A percentile compares a stretch with the other conserved stretches of the same genome.
These are phyloP conservation scores for Chrysotoxum bicinctum DNA, from an alignment of 2,888 invertebrate genomes.

Conservation along the genomic window DNA sequence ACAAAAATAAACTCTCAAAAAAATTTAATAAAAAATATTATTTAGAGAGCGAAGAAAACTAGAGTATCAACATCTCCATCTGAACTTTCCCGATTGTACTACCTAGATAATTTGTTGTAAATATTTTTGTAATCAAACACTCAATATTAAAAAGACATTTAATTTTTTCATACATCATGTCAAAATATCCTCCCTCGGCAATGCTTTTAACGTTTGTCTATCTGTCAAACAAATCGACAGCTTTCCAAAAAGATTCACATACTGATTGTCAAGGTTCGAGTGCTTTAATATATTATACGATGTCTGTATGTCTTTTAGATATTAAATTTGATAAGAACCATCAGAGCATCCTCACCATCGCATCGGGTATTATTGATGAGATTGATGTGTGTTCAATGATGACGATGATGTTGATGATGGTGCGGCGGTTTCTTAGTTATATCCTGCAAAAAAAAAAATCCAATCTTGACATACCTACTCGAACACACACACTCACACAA, in stretches of 20 bases:
- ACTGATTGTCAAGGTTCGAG: slow-evolving; percentile 20
- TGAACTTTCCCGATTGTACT: background rate
- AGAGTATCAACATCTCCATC: no score
- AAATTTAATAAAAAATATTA: no score
- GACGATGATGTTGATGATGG: slow-evolving; percentile 30
- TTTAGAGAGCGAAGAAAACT: no score
- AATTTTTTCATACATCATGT: slow-evolving; percentile 1
- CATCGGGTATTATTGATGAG: slow-evolving; percentile 53
- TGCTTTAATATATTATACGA: background rate
- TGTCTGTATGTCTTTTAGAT: slow-evolving; percentile 25
- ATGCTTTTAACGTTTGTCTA: slow-evolving; percentile 25
- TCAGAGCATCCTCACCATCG: slow-evolving; percentile 34
- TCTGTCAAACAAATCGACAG: slow-evolving; percentile 31
- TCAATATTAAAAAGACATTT: background rate
- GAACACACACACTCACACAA: background rate
- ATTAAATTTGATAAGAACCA: slow-evolving; percentile 63
- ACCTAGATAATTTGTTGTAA: background rate
- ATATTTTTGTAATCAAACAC: background rate
- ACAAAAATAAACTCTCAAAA: no score
- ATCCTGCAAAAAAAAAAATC: background rate
- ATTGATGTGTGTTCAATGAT: slow-evolving; percentile 38
- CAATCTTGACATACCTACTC: background rate
- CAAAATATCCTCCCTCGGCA: slow-evolving; percentile 5
- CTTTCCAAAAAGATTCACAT: slow-evolving; percentile 26
- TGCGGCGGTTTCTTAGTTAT: background rate